Evolutionary conservation across 2,888 invertebrate genomes (phyloP).

Genomic region (Chromoteleia sp.): DNA sequence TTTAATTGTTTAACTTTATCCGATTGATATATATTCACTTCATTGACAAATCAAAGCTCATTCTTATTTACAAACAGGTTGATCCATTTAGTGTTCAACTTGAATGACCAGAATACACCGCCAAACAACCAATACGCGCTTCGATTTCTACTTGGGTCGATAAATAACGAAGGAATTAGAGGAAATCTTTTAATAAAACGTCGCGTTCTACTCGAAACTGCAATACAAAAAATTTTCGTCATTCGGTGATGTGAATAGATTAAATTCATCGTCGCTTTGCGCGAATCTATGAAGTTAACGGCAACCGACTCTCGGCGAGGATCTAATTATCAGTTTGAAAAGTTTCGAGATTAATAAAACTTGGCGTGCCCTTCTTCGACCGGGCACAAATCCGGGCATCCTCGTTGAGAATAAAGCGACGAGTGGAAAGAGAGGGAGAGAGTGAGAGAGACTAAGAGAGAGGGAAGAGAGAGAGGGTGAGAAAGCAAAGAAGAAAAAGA

Average conservation of each 20-base stretch:
- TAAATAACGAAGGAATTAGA: conserved; percentile 1
- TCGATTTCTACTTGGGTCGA: conserved; percentile 1
- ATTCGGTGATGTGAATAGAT: conserved; percentile 33
- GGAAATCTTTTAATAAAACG: conserved; percentile 40
- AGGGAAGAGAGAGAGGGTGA: not conserved
- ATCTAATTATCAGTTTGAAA: conserved; percentile 83
- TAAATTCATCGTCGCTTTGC: conserved; percentile 55
- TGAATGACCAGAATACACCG: conserved; percentile 1
- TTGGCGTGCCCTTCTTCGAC: conserved; percentile 63
- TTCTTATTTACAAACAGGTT: conserved; percentile 16
- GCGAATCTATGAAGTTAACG: conserved; percentile 53
- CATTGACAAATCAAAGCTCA: conserved; percentile 7
- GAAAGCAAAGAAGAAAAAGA: conserved; percentile 35
- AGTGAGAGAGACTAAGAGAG: not conserved
- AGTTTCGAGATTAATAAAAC: conserved; percentile 84
- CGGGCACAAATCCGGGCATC: conserved; percentile 59
- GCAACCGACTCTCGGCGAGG: conserved; percentile 67
- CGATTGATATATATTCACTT: not conserved
- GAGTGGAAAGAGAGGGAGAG: conserved; percentile 9
- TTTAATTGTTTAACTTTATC: no score
- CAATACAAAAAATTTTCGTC: conserved; percentile 24
- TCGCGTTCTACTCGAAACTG: conserved; percentile 12
- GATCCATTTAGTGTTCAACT: conserved; percentile 9
- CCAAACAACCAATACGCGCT: not conserved
- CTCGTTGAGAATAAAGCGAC: conserved; percentile 30